Evolutionary conservation across 2,888 invertebrate species (phyloP).

Genomic region (Helicoverpa assulta): DNA sequence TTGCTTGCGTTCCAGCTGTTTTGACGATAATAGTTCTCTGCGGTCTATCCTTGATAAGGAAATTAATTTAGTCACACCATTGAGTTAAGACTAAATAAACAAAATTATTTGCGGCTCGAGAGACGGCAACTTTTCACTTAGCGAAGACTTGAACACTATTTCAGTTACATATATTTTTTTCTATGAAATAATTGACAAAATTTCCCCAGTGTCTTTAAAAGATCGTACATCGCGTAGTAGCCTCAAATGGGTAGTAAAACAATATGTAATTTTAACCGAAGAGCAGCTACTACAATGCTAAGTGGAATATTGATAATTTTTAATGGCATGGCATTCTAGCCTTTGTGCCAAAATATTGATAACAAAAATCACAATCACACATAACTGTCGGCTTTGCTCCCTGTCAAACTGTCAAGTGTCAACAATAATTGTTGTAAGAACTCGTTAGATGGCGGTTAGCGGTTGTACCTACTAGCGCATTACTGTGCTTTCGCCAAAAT

Average conservation of each 20-base stretch:
- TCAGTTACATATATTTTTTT: slow-evolving; percentile 4
- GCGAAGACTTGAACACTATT: slow-evolving; percentile 10
- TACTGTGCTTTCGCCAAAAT: too few relatives aligned
- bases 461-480: too few relatives aligned
- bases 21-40: slow-evolving; percentile 18
- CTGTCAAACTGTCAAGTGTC: too few relatives aligned
- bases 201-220: background rate
- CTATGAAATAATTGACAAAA: background rate
- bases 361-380: background rate
- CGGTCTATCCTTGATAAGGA: slow-evolving; percentile 26
- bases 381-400: background rate
- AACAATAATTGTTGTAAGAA: too few relatives aligned
- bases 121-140: slow-evolving; percentile 12
- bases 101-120: slow-evolving; percentile 19
- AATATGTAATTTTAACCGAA: background rate
- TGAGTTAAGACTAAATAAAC: slow-evolving; percentile 4
- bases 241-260: background rate
- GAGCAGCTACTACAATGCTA: background rate
- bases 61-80: slow-evolving; percentile 48
- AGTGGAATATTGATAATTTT: too few relatives aligned
- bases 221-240: background rate
- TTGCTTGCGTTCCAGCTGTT: slow-evolving; percentile 40
- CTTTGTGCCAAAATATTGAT: background rate
- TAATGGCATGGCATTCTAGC: too few relatives aligned
- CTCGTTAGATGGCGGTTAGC: too few relatives aligned